Evolutionary conservation across 2,113 vertebrate genomes (phyloP), one percentile per base, ranked within the genome.

Genomic region (Phoenicopterus ruber): DNA sequence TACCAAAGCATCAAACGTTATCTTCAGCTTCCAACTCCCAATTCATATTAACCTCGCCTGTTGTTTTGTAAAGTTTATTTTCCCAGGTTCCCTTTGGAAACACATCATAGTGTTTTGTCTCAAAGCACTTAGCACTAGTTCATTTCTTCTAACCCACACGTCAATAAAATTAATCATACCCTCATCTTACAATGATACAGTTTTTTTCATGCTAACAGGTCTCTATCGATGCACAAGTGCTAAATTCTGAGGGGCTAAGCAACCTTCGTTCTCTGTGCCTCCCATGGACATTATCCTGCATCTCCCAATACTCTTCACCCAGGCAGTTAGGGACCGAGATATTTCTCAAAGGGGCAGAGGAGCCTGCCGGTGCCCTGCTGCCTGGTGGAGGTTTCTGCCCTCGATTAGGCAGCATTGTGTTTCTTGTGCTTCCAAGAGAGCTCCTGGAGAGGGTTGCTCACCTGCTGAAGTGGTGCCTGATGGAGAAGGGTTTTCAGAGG

Each of bases 61-160:
- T 78, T 90, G 57, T 78, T 89, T 81, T 82, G 12, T 52, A 36
- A 73, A 76, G 92, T 80, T 88, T 80, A 85, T 97, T 82, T 91
- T 86, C 69, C 42, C 47, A 57, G 21, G n/a, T 65, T 93, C 69
- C 63, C 44, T 94, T 85, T 91, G 69, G 72, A 87, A 94, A 58
- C 34, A 46, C 22, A 19, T 58, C 0, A 0, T 46, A 77, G 17
- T 28, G 13, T 81, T 94, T 82, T 81, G 40, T 86, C 73, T 91
- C 79, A 80, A 73, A 94, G 32, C 17, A 58, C 42, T 92, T 85
- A 73, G 31, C 55, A 73, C 20, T 36, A 90, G 71, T 93, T 92
- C 8, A 47, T 92, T 95, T 61, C 20, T 93, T 73, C 59, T 77
- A 91, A 69, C 61, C 16, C 50, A 73, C 55, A 63, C 18, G 58